These are phyloP conservation scores for Gnatocerus cornutus DNA, from an alignment of 2,888 invertebrate genomes.

Conservation along the genomic window DNA sequence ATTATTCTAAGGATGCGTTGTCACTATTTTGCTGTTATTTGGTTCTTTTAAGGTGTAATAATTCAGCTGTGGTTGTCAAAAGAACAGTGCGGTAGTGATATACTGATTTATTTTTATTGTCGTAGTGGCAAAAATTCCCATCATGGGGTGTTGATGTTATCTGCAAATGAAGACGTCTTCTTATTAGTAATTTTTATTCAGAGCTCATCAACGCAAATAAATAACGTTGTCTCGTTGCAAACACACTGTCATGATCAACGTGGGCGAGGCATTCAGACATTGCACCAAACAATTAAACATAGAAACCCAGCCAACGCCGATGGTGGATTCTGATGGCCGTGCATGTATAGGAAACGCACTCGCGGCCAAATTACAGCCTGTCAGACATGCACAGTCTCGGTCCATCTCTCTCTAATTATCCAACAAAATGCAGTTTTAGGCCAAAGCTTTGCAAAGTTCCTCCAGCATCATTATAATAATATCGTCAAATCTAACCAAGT, in stretches of 20 bases:
- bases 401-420: slow-evolving; percentile 47
- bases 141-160: not conserved
- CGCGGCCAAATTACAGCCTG: slow-evolving; percentile 55
- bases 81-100: not conserved
- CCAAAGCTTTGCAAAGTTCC: slow-evolving; percentile 1
- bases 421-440: slow-evolving; percentile 41
- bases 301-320: slow-evolving; percentile 38
- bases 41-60: slow-evolving; percentile 21
- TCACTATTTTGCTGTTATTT: slow-evolving; percentile 15
- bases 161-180: not conserved
- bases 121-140: not conserved
- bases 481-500: slow-evolving; percentile 55
- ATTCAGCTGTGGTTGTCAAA: slow-evolving; percentile 10
- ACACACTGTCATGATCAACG: slow-evolving; percentile 7
- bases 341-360: slow-evolving; percentile 52
- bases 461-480: slow-evolving; percentile 54
- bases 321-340: slow-evolving; percentile 47
- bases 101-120: slow-evolving; percentile 22
- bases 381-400: slow-evolving; percentile 45
- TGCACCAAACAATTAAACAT: slow-evolving; percentile 41
- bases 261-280: slow-evolving; percentile 40
- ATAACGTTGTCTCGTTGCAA: not conserved
- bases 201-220: not conserved
- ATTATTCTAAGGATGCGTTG: slow-evolving; percentile 22
- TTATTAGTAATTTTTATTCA: no score